phyloP scores from a whole-genome alignment of 2,113 vertebrate species.

The Oreochromis niloticus region DNA sequence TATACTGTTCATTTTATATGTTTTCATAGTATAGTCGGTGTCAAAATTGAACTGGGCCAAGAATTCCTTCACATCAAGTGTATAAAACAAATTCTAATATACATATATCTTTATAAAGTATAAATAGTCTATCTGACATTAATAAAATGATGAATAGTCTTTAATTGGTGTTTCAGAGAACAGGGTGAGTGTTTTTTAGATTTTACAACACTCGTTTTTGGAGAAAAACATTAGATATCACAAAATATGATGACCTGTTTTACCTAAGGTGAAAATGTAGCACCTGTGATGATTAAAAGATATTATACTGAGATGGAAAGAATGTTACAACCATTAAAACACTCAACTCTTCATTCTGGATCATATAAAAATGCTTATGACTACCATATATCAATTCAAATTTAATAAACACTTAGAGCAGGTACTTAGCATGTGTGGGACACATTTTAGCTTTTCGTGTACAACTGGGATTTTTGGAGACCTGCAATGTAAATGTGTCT shows the following conservation, averaged over 20 bases:
- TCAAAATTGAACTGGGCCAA: neutral
- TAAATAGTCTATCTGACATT: neutral
- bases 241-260: neutral
- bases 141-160: neutral
- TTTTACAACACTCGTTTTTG: neutral
- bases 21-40: neutral
- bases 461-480: neutral
- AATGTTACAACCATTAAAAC: neutral
- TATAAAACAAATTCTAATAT: neutral
- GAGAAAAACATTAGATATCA: neutral
- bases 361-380: neutral
- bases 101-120: neutral
- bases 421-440: neutral
- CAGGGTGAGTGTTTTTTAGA: neutral
- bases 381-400: neutral
- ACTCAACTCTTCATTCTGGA: neutral
- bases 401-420: neutral
- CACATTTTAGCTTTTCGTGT: neutral
- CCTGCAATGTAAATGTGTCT: neutral
- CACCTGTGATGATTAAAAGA: neutral
- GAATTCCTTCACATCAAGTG: neutral
- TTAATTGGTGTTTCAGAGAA: neutral
- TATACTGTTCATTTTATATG: neutral
- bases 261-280: neutral
- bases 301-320: neutral